These are phyloP conservation scores for Stenchaetothrips biformis DNA, from an alignment of 2,888 invertebrate species.

Conservation along the genomic window DNA sequence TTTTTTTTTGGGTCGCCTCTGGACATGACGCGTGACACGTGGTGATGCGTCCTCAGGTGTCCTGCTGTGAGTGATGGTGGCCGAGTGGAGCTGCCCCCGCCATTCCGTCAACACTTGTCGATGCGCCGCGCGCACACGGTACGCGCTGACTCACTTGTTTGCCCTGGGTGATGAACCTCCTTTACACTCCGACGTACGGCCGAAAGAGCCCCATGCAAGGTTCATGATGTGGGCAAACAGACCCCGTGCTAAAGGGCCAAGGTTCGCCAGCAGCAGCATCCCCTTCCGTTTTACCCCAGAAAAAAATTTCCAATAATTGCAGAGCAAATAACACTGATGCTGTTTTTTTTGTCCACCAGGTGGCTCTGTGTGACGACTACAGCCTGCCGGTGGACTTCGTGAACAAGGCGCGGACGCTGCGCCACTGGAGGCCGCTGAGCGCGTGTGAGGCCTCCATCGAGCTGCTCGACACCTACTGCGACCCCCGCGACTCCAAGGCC, in stretches of 20 bases:
- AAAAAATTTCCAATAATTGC: too few species aligned
- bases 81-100: not conserved
- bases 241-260: too few species aligned
- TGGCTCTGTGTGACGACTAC: constrained; percentile 81
- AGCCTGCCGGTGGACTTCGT: constrained; percentile 81
- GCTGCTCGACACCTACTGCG: constrained; percentile 68
- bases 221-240: not conserved
- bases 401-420: constrained; percentile 58
- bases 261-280: not conserved
- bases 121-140: not conserved
- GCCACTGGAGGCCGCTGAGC: constrained; percentile 32
- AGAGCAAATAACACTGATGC: not conserved
- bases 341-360: constrained; percentile 53
- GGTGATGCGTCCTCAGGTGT: not conserved
- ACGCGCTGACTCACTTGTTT: not conserved
- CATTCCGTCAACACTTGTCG: not conserved
- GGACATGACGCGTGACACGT: too few species aligned
- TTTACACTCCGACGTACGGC: not conserved
- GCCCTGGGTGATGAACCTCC: not conserved
- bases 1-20: too few species aligned
- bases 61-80: not conserved
- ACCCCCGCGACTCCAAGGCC: constrained; percentile 61
- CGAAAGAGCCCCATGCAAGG: too few species aligned
- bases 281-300: not conserved
- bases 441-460: constrained; percentile 48